phyloP scores from a whole-genome alignment of 1,140 invertebrate genomes.

The Palaemon carinicauda region DNA sequence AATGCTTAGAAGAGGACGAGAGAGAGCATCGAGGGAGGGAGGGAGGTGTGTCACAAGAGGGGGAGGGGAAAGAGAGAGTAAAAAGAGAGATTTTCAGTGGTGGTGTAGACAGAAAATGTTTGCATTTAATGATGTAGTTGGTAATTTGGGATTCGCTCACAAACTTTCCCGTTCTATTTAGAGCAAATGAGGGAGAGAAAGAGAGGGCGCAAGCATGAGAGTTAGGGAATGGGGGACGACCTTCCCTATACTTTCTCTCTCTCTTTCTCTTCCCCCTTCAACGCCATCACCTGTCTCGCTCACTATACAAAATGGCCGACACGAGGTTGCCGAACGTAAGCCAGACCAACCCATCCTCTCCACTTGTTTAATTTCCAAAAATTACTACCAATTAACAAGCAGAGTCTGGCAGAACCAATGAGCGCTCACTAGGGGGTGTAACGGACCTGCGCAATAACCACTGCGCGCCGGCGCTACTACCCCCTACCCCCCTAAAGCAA shows the following conservation, averaged over 20 bases:
- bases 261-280: not conserved
- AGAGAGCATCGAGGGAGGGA: not conserved
- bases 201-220: not conserved
- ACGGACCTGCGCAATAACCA: conserved; percentile 53
- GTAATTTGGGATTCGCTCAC: no score
- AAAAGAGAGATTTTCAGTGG: not conserved
- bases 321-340: conserved; percentile 47
- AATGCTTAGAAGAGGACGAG: not conserved
- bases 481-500: conserved; percentile 7
- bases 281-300: conserved; percentile 41
- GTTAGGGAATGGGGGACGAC: not conserved
- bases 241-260: not conserved
- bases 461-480: conserved; percentile 45
- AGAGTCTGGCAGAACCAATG: conserved; percentile 55
- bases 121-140: no score
- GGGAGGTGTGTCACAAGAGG: not conserved
- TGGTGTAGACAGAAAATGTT: no score
- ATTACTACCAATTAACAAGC: conserved; percentile 56
- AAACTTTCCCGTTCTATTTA: no score
- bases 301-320: conserved; percentile 51
- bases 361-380: conserved; percentile 56
- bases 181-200: not conserved
- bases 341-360: conserved; percentile 31
- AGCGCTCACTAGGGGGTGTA: conserved; percentile 54
- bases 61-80: not conserved